Conservation (phyloP, 2,888 invertebrate species). For the Parnassius orleans region DNA sequence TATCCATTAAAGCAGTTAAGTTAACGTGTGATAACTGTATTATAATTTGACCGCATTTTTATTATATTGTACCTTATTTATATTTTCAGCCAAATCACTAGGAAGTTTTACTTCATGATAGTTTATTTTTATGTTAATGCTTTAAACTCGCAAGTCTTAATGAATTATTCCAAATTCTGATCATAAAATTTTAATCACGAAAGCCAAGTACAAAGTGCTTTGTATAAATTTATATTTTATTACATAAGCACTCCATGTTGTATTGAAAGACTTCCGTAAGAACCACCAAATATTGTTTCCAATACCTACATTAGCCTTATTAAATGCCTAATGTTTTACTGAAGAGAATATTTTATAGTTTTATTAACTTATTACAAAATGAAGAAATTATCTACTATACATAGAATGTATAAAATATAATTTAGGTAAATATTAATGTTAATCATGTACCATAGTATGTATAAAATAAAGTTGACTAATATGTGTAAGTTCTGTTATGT, state of each 20-base stretch:
- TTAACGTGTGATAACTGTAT: constrained; percentile 28
- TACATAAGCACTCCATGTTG: constrained; percentile 56
- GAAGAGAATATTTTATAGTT: constrained; percentile 80
- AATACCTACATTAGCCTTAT: constrained; percentile 78
- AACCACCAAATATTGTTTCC: constrained; percentile 78
- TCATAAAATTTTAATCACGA: constrained; percentile 38
- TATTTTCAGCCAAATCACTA: constrained; percentile 34
- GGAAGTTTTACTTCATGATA: constrained; percentile 25
- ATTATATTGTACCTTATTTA: constrained; percentile 33
- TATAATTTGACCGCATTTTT: constrained; percentile 36
- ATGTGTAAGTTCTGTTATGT: constrained; percentile 80
- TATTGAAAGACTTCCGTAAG: constrained; percentile 59
- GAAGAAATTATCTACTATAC: constrained; percentile 76
- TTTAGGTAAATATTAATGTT: constrained; percentile 76
- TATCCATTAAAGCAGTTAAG: constrained; percentile 25
- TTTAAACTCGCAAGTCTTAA: constrained; percentile 12
- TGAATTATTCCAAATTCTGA: constrained; percentile 27
- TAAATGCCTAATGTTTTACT: constrained; percentile 76
- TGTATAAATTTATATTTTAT: constrained; percentile 57
- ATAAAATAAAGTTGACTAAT: constrained; percentile 81
- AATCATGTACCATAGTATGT: constrained; percentile 78
- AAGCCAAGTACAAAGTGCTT: constrained; percentile 78
- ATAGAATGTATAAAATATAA: constrained; percentile 76
- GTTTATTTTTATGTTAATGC: constrained; percentile 20
- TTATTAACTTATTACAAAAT: constrained; percentile 81